Conservation (phyloP, 2,797 vertebrate genomes). For the Paguma larvata region DNA sequence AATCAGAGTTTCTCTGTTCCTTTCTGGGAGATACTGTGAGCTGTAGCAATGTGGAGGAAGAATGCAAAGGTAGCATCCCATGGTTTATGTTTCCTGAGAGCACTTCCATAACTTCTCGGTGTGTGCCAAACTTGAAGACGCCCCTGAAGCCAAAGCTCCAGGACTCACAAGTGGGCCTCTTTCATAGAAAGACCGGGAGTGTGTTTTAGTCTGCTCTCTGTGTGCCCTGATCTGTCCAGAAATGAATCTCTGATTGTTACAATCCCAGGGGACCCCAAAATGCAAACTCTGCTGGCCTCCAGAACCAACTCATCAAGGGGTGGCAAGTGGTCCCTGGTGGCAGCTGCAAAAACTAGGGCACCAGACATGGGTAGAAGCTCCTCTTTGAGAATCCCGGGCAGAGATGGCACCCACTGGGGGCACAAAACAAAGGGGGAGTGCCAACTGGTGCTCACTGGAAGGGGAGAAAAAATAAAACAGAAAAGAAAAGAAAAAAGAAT, state of each 20-base stretch:
- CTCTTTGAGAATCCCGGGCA: background rate
- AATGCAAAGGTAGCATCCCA: background rate
- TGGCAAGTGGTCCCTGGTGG: background rate
- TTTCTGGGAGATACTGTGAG: background rate
- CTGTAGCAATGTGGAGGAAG: background rate
- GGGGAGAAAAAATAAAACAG: background rate
- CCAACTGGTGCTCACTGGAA: background rate
- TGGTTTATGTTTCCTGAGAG: background rate
- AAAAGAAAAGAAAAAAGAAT: background rate
- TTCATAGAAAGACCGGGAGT: background rate
- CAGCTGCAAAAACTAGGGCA: background rate
- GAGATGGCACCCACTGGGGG: background rate
- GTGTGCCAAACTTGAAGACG: background rate
- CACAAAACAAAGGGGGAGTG: background rate
- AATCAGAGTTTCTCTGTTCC: background rate
- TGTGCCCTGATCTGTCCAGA: background rate
- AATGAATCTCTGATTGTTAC: background rate
- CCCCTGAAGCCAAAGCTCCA: background rate
- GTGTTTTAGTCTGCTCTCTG: background rate
- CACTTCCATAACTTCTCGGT: background rate
- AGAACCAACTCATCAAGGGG: background rate
- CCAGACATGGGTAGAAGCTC: background rate
- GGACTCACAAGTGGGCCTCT: background rate
- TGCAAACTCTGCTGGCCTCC: background rate
- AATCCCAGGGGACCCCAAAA: background rate